Base-by-base conservation (phyloP, 2,113 vertebrate species). In the Sebastes fasciatus region DNA sequence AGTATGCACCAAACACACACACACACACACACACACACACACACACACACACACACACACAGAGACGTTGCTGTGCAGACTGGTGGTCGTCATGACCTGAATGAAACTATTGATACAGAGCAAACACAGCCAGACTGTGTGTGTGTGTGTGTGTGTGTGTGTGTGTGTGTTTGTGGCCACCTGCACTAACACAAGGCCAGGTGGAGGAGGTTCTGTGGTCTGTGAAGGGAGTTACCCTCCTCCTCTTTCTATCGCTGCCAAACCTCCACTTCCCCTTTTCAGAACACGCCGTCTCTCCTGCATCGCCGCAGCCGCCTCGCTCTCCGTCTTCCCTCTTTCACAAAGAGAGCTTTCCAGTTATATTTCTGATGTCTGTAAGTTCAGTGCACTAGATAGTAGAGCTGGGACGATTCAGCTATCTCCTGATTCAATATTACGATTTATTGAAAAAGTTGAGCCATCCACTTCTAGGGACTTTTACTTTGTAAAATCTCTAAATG, bases 181-280 rank as follows among this genome's bases (percentile, higher is more conserved):
- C 87, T 91, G 89, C 87, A 83, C 79, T 13, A 79, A 91, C 87
- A 85, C 86, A 86, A 67, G 79, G 82, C 84, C 84, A 86, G 80
- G 87, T 85, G 89, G 86, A 67, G 68, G 85, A 63, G 80, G 57
- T 8, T 54, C 40, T 19, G 68, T 34, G 52, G 26, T 57, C 8
- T 62, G 60, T 4, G 65, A 6, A n/a, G 72, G 75, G 75, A 71
- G 67, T 77, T 52, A 17, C 60, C 61, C 13, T 64, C 19, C 57
- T 58, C n/a, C 23, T 81, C 64, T 83, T 71, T 83, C 74, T 74
- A 3, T 17, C n/a, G 0, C 54, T 61, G 70, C 79, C 80, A 85
- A 83, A 60, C 62, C 26, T 77, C 43, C 74, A 74, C 87, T 81
- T 85, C 87, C 77, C 64, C 72, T 57, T 84, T 88, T 26, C 14